Percentiles rank a stretch among this genome's conserved stretches.
phyloP scores from a whole-genome alignment of 2,797 vertebrate genomes.

The Sphaeramia orbicularis region DNA sequence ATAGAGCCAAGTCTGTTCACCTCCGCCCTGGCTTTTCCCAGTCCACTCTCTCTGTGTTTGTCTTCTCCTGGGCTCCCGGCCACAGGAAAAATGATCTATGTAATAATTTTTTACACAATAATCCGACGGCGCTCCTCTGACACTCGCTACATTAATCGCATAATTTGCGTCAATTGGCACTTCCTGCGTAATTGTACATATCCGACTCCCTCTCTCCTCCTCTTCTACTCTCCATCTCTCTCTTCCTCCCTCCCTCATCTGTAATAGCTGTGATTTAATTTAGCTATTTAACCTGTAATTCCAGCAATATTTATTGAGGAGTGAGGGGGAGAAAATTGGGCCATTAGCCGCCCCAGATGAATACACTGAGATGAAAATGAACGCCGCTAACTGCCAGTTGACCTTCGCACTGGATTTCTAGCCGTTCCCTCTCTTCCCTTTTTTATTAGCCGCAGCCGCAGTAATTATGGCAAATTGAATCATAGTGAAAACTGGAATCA shows the following conservation, averaged over 20 bases:
- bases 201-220: constrained; percentile 44
- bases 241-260: constrained; percentile 85
- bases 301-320: constrained; percentile 99
- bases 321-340: constrained; percentile 95
- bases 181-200: constrained; percentile 92
- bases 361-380: constrained; percentile 99
- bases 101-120: constrained; percentile 54
- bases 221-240: constrained; percentile 14
- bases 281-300: constrained; percentile 99
- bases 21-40: neutral
- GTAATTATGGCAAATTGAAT: constrained; percentile 98
- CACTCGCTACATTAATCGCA: constrained; percentile 88
- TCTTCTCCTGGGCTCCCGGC: constrained; percentile 1
- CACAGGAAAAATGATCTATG: constrained; percentile 33
- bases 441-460: constrained; percentile 94
- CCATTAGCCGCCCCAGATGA: constrained; percentile 98
- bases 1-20: too few species aligned
- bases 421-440: constrained; percentile 78
- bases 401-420: constrained; percentile 94
- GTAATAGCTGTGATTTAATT: constrained; percentile 99
- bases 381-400: constrained; percentile 98
- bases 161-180: constrained; percentile 86
- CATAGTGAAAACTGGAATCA: constrained; percentile 94
- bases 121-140: constrained; percentile 62
- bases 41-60: constrained; percentile 4